Evolutionary conservation across 2,888 invertebrate species (phyloP).

Genomic region (Pherbina coryleti): DNA sequence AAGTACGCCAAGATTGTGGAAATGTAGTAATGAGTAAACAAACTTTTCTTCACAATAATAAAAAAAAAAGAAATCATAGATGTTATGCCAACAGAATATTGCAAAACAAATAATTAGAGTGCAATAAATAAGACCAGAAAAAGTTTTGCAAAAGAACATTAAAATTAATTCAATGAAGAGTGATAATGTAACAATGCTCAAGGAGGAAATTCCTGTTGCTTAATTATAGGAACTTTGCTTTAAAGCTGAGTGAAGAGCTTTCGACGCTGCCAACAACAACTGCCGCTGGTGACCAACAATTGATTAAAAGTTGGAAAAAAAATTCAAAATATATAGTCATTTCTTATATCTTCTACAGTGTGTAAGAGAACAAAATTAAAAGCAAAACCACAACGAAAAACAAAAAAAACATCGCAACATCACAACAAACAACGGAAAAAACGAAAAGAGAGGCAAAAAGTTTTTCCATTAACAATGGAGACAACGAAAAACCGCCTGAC

Average conservation of each 20-base stretch:
- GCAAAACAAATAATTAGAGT: not conserved
- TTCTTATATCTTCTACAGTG: not conserved
- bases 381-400: not conserved
- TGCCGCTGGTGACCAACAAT: not conserved
- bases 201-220: constrained; percentile 7
- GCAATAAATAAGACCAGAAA: not conserved
- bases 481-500: not conserved
- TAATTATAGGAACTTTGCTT: constrained; percentile 10
- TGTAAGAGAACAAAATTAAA: not conserved
- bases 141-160: not conserved
- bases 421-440: not conserved
- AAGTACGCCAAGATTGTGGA: not conserved
- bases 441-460: not conserved
- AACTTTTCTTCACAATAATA: not conserved
- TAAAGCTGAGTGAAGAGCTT: not conserved
- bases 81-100: not conserved
- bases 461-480: constrained; percentile 16
- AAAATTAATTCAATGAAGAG: not conserved
- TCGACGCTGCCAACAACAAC: not conserved
- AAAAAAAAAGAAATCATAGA: too few relatives aligned
- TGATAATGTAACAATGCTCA: not conserved
- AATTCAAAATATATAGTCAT: not conserved
- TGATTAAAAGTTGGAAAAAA: not conserved
- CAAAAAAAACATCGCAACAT: not conserved
- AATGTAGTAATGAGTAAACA: not conserved